Evolutionary conservation across 2,888 invertebrate species (phyloP).

Genomic region (Amphipoea oculea): DNA sequence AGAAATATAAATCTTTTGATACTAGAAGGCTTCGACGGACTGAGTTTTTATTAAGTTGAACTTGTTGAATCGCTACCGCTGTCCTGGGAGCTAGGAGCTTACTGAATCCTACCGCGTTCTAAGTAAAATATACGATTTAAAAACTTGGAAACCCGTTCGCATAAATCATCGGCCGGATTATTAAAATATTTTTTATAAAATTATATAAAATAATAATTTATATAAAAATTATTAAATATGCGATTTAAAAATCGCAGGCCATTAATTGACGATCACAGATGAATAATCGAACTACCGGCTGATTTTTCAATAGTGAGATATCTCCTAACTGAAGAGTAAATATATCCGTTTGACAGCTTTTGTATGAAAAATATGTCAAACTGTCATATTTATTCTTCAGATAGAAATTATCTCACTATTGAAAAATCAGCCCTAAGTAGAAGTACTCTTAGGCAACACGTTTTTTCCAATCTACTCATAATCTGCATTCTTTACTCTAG

Average conservation of each 20-base stretch:
- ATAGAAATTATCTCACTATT: too few species aligned
- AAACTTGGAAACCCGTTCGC: slow-evolving; percentile 45
- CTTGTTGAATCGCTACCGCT: slow-evolving; percentile 70
- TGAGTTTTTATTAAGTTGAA: slow-evolving; percentile 75
- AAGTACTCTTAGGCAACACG: background rate
- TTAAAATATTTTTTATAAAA: too few species aligned
- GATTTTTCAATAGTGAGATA: background rate
- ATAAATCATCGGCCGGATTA: slow-evolving; percentile 15
- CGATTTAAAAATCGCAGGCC: slow-evolving; percentile 2
- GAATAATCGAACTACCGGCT: background rate
- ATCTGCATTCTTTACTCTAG: background rate
- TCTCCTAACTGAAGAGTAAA: background rate
- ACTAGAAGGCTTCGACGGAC: slow-evolving; percentile 58
- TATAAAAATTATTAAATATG: too few species aligned
- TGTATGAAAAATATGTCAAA: background rate
- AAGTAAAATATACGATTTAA: slow-evolving; percentile 54
- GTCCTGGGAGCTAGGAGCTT: slow-evolving; percentile 56
- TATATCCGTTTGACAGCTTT: too few species aligned
- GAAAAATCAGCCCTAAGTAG: background rate
- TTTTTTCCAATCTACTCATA: background rate
- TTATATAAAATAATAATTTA: too few species aligned
- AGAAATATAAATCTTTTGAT: slow-evolving; percentile 56
- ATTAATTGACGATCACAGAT: slow-evolving; percentile 17
- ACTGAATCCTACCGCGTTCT: slow-evolving; percentile 62
- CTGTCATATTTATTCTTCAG: background rate